A percentile compares a stretch with the other conserved stretches of the same genome.
Evolutionary conservation across 1,140 invertebrate species (phyloP).

Genomic region (Thalassaphorura encarpata): DNA sequence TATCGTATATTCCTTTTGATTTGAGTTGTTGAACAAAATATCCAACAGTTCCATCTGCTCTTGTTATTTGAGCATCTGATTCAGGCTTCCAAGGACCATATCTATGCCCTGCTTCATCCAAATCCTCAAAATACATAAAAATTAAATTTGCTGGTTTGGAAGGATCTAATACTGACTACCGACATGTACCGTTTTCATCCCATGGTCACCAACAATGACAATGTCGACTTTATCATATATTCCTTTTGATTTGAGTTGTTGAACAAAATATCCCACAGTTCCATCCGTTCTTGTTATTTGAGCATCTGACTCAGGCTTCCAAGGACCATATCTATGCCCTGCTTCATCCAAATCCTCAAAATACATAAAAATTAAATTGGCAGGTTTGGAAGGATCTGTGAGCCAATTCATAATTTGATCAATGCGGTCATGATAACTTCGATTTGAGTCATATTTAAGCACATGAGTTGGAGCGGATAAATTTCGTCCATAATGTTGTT

Average conservation of each 20-base stretch:
- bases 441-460: conserved; percentile 38
- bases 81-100: conserved; percentile 41
- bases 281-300: conserved; percentile 46
- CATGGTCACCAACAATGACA: conserved; percentile 62
- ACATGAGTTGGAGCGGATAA: conserved; percentile 19
- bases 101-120: conserved; percentile 49
- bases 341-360: conserved; percentile 58
- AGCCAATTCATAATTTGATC: conserved; percentile 57
- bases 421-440: conserved; percentile 46
- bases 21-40: conserved; percentile 48
- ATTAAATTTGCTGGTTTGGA: conserved; percentile 51
- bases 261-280: conserved; percentile 47
- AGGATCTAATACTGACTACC: conserved; percentile 40
- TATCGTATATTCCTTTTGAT: conserved; percentile 41
- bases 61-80: conserved; percentile 42
- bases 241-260: conserved; percentile 41
- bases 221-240: conserved; percentile 50
- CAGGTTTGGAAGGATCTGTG: conserved; percentile 43
- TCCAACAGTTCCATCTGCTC: conserved; percentile 47
- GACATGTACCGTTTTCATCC: conserved; percentile 48
- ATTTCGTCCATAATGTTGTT: conserved; percentile 14
- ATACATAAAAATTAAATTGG: conserved; percentile 57
- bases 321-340: conserved; percentile 45
- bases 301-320: conserved; percentile 39
- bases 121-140: conserved; percentile 60